phyloP scores from a whole-genome alignment of 2,888 invertebrate species.

The Eledona agricola region DNA sequence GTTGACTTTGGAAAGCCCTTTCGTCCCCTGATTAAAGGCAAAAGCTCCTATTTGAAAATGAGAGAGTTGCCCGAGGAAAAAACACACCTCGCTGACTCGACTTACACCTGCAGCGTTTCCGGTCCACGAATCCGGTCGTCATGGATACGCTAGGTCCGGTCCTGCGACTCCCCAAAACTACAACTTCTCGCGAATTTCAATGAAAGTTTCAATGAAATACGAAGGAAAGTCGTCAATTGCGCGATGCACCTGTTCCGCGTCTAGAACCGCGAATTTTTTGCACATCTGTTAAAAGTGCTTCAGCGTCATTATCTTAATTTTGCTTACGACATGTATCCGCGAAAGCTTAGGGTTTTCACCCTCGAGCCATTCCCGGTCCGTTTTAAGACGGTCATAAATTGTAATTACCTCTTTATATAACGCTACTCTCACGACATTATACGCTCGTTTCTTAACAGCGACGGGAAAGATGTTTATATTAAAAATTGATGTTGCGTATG shows the following conservation, averaged over 20 bases:
- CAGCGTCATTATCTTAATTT: conserved; percentile 40
- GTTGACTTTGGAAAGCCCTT: no score
- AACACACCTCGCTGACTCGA: conserved; percentile 27
- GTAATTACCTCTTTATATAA: conserved; percentile 32
- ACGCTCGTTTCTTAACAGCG: conserved; percentile 23
- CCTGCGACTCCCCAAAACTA: conserved; percentile 14
- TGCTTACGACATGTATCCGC: conserved; percentile 32
- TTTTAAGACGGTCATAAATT: conserved; percentile 35
- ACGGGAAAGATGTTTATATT: conserved; percentile 9
- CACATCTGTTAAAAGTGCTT: conserved; percentile 35
- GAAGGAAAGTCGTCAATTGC: conserved; percentile 5
- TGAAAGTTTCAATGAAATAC: conserved; percentile 23
- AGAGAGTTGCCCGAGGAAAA: conserved; percentile 4
- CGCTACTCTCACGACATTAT: conserved; percentile 25
- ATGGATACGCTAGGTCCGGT: conserved; percentile 23
- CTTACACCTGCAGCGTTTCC: conserved; percentile 33
- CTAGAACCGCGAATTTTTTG: conserved; percentile 23
- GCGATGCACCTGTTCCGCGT: conserved; percentile 34
- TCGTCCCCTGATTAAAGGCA: conserved; percentile 15
- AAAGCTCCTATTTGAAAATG: conserved; percentile 2
- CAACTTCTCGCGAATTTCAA: no score
- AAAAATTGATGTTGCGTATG: conserved; percentile 10
- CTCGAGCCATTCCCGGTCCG: conserved; percentile 18
- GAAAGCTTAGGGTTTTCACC: conserved; percentile 3
- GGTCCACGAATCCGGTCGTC: conserved; percentile 29